Evolutionary conservation across 2,797 vertebrate genomes (phyloP).

Genomic region (Tapirus indicus): DNA sequence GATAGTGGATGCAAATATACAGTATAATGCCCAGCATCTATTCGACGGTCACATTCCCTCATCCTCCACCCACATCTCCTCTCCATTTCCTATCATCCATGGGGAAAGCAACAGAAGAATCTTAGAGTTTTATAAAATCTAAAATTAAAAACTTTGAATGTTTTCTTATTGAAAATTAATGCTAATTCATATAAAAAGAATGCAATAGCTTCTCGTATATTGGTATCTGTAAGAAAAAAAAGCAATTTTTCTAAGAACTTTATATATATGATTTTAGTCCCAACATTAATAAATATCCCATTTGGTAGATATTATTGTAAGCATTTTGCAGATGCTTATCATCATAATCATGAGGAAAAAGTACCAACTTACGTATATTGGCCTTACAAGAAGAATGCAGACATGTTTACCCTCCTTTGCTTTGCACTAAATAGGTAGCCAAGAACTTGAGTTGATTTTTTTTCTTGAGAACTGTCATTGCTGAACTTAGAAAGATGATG

Average conservation of each 20-base stretch:
- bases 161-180: neutral
- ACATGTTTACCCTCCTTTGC: neutral
- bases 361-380: neutral
- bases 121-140: neutral
- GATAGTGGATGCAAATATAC: neutral
- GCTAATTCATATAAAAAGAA: neutral
- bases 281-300: neutral
- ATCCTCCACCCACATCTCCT: neutral
- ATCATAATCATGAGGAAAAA: neutral
- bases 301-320: neutral
- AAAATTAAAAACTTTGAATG: neutral
- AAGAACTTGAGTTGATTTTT: neutral
- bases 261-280: neutral
- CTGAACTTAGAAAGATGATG: neutral
- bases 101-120: neutral
- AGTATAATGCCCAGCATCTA: neutral
- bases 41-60: neutral
- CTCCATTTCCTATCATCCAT: neutral
- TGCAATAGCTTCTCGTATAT: neutral
- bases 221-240: neutral
- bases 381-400: neutral
- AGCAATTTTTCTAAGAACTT: neutral
- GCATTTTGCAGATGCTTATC: neutral
- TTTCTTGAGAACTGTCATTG: conserved; percentile 1
- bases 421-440: neutral